Evolutionary conservation across 2,113 vertebrate species (phyloP), one percentile per base, ranked within the genome.

Genomic region (Seriola quinqueradiata): DNA sequence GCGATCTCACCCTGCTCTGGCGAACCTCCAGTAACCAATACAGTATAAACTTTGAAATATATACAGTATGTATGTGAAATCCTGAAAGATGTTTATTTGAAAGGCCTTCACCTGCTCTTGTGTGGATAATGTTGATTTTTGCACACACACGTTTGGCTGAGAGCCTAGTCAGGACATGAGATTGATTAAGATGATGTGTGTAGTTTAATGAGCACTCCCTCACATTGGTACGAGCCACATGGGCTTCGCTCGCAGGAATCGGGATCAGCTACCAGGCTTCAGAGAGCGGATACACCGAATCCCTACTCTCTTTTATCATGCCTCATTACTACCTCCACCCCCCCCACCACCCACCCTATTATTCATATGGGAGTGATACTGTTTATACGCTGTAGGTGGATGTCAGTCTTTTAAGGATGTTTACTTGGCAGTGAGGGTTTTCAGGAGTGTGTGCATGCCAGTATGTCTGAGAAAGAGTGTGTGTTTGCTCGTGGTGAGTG

Each of bases 11-110:
- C 28, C 79, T 64, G 63, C 38, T 79, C 90, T 90, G 86, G 82
- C 77, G 60, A 23, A 60, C 4, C 55, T 85, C 76, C 89, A 70
- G 28, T 2, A 25, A 75, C 80, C 77, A 74, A 58, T 61, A 65
- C 77, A 80, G 70, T 74, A 32, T 82, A 75, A 54, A 71, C 36
- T 42, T 34, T 34, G 50, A 79, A 69, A 78, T 72, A 74, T 63
- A 83, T 50, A 83, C 70, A 55, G 57, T 84, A 16, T 21, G 28
- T 13, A 61, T 54, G 63, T 72, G 60, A 50, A 73, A 46, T 32
- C 46, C 36, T 74, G 48, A 81, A 60, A 46, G 44, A 77, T 88
- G 86, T 88, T 90, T 84, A 82, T 89, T 89, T 90, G 52, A 90
- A 71, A 71, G 60, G 66, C 59, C 54, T 59, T 59, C 12, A 16